Percentiles rank a stretch among this genome's conserved stretches.
Conservation (phyloP, 2,113 vertebrate genomes). For the Sphyrna mokarran region DNA sequence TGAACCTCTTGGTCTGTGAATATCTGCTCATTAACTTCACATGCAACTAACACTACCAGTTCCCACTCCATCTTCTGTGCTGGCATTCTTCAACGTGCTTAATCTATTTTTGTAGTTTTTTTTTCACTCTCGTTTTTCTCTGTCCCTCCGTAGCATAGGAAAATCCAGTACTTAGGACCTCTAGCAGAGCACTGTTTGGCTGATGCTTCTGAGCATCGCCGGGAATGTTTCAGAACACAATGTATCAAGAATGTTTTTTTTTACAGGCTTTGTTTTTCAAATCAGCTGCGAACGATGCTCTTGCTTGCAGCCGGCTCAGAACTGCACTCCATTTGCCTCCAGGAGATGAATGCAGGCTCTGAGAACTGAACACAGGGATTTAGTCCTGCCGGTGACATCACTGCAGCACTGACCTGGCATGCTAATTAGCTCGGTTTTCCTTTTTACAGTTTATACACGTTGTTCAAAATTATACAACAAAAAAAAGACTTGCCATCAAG, state of each 20-base stretch:
- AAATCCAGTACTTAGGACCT: background rate
- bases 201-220: background rate
- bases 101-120: constrained; percentile 28
- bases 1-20: constrained; percentile 34
- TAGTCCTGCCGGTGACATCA: constrained; percentile 29
- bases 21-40: constrained; percentile 30
- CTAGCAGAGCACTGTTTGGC: background rate
- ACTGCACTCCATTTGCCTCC: constrained; percentile 28
- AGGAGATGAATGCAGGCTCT: constrained; percentile 26
- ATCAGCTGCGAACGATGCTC: constrained; percentile 17
- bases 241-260: background rate
- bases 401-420: constrained; percentile 33
- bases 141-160: background rate
- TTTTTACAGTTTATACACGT: background rate
- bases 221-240: background rate
- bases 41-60: constrained; percentile 30
- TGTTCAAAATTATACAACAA: background rate
- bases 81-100: constrained; percentile 30
- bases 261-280: background rate
- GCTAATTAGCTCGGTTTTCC: constrained; percentile 17
- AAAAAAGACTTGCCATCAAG: background rate
- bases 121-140: constrained; percentile 2
- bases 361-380: constrained; percentile 27
- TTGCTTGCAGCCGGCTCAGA: constrained; percentile 27
- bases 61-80: constrained; percentile 35